Conservation (phyloP, 2,888 invertebrate species). For the Hyles lineata region DNA sequence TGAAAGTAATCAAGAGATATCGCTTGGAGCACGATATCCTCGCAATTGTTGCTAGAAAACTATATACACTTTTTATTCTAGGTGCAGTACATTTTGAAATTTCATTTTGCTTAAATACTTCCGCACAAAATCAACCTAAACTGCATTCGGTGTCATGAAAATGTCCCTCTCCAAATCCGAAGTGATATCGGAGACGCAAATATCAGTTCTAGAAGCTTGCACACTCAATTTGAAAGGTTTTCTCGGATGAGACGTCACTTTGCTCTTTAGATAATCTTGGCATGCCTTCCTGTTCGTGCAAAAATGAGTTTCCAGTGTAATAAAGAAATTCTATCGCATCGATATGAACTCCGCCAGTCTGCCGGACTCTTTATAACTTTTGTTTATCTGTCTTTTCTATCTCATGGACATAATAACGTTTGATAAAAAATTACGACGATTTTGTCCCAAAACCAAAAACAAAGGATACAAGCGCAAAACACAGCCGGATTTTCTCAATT, state of each 20-base stretch:
- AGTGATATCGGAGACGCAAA: slow-evolving; percentile 47
- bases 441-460: slow-evolving; percentile 15
- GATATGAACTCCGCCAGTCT: background rate
- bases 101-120: slow-evolving; percentile 7
- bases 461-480: slow-evolving; percentile 37
- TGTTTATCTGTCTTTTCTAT: background rate
- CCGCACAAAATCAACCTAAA: slow-evolving; percentile 27
- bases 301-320: slow-evolving; percentile 38
- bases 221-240: slow-evolving; percentile 49
- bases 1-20: slow-evolving; percentile 24
- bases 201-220: slow-evolving; percentile 57
- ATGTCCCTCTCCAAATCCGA: slow-evolving; percentile 45
- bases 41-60: slow-evolving; percentile 8
- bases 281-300: slow-evolving; percentile 22
- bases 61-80: slow-evolving; percentile 10
- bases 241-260: slow-evolving; percentile 40
- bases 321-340: slow-evolving; percentile 2
- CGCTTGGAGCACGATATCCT: slow-evolving; percentile 9
- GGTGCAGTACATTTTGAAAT: background rate
- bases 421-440: background rate
- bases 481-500: slow-evolving; percentile 59
- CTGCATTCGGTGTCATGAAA: slow-evolving; percentile 32
- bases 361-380: slow-evolving; percentile 1
- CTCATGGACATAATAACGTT: background rate
- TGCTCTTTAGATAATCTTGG: slow-evolving; percentile 27